Evolutionary conservation across 2,888 invertebrate genomes (phyloP), one percentile per base, ranked within the genome.

Genomic region (Ennomos erosarius): DNA sequence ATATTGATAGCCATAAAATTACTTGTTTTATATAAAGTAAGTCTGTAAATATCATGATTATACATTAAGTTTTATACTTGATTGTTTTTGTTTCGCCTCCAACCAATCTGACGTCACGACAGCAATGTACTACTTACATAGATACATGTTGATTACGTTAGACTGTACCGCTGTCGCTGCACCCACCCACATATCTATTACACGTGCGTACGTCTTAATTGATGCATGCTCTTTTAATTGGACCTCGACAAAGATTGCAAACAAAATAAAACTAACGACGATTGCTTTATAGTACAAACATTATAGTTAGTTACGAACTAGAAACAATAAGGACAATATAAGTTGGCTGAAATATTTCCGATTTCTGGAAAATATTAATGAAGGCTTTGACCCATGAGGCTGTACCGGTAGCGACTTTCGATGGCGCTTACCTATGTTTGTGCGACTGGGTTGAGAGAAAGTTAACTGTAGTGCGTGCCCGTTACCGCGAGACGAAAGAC

Each of bases 31-130:
- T 90, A 90, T 91, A 90, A 88, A 71, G 74, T 91, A 92, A 88
- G 89, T 85, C 84, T 92, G 92, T 92, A 92, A 91, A 92, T 92
- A 92, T 85, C 87, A 90, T 86, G 86, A 92, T 90, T 92, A 91
- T 88, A 92, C 88, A 90, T 90, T 92, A 92, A 92, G 91, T 92
- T 92, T 92, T 91, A 91, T 91, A 92, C 85, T 85, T 75, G 69
- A 85, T 86, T 84, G 90, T 87, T 87, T 90, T 90, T 88, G 84
- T 88, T 89, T 87, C 74, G 69, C 74, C 70, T 81, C 80, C 76
- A 62, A 62, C 3, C 16, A 16, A 16, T 50, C 50, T 68, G 47
- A 26, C 35, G 11, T 16, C 16, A 16, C 36, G 26, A 6, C 26
- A 26, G 26, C 5, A 6, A 4, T 43, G 5, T 12, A n/a, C n/a